Percentiles rank a stretch among this genome's conserved stretches.
Conservation (phyloP, 2,113 vertebrate genomes). For the Platycercus adscitus region DNA sequence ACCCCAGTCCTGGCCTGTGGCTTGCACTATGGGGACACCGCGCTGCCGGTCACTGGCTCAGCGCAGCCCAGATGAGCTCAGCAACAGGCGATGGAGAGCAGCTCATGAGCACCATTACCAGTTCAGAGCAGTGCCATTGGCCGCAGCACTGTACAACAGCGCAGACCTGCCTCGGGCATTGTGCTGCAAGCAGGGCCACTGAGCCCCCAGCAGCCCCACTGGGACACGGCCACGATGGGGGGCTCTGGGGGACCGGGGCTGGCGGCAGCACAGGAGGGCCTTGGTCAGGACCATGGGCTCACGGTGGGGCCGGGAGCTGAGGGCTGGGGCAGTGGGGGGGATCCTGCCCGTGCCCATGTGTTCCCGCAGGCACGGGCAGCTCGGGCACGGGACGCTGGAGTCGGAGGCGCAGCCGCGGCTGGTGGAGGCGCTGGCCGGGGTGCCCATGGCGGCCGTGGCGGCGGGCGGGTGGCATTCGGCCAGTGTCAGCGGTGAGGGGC, state of each 20-base stretch:
- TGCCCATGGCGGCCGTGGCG: conserved; percentile 78
- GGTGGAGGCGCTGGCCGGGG: conserved; percentile 87
- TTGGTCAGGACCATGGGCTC: rapidly evolving
- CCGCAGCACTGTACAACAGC: background rate
- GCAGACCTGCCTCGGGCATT: background rate
- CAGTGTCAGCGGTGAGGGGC: conserved; percentile 83
- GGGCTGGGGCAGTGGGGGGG: rapidly evolving
- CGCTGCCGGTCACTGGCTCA: background rate
- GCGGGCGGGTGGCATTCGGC: conserved; percentile 92
- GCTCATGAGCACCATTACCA: no score
- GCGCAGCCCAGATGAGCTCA: background rate
- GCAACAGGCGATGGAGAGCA: background rate
- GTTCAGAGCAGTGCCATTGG: background rate
- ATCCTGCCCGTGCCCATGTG: background rate
- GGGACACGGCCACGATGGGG: background rate
- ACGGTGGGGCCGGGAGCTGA: rapidly evolving
- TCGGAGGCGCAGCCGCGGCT: conserved; percentile 78
- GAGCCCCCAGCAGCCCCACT: background rate
- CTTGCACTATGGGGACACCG: background rate
- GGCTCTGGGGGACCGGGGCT: background rate
- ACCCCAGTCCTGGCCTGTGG: no score
- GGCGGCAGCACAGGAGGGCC: background rate
- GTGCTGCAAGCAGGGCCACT: background rate
- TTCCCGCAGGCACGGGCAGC: conserved; percentile 87
- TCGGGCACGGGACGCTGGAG: conserved; percentile 87